phyloP scores from a whole-genome alignment of 2,888 invertebrate genomes.

The Drosophila ezoana region DNA sequence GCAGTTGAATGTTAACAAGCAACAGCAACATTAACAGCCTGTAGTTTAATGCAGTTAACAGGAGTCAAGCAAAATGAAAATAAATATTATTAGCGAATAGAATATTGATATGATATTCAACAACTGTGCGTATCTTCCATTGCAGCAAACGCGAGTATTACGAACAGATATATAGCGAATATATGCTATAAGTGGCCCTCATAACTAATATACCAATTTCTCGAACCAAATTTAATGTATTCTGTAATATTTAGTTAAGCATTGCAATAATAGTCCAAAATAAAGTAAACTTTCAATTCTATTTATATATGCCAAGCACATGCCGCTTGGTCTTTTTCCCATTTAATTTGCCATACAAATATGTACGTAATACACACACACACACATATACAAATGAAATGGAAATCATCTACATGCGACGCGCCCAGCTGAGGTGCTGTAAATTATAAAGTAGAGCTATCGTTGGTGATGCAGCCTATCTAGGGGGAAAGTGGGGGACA shows the following conservation, averaged over 20 bases:
- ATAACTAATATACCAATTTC: slow-evolving; percentile 33
- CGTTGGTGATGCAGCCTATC: slow-evolving; percentile 55
- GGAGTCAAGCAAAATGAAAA: slow-evolving; percentile 11
- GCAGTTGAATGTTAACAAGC: slow-evolving; percentile 45
- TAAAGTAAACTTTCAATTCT: slow-evolving; percentile 68
- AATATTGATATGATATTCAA: slow-evolving; percentile 31
- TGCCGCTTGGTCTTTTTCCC: slow-evolving; percentile 52
- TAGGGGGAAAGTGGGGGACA: slow-evolving; percentile 32
- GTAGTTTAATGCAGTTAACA: slow-evolving; percentile 46
- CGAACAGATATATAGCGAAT: slow-evolving; percentile 81
- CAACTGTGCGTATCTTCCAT: slow-evolving; percentile 74
- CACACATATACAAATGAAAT: slow-evolving; percentile 48
- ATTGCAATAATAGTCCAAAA: slow-evolving; percentile 52
- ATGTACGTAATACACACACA: slow-evolving; percentile 46
- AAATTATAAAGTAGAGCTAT: slow-evolving; percentile 53
- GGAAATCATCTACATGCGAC: slow-evolving; percentile 42
- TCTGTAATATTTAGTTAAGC: slow-evolving; percentile 57
- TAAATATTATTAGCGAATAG: slow-evolving; percentile 15
- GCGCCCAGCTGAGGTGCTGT: slow-evolving; percentile 32
- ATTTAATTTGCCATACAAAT: slow-evolving; percentile 60
- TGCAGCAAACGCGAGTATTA: slow-evolving; percentile 82
- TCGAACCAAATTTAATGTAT: slow-evolving; percentile 33
- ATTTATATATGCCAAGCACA: slow-evolving; percentile 54
- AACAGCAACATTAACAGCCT: slow-evolving; percentile 40
- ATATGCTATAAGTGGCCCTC: slow-evolving; percentile 68